phyloP scores from a whole-genome alignment of 2,888 invertebrate species.

The Zele albiditarsus region DNA sequence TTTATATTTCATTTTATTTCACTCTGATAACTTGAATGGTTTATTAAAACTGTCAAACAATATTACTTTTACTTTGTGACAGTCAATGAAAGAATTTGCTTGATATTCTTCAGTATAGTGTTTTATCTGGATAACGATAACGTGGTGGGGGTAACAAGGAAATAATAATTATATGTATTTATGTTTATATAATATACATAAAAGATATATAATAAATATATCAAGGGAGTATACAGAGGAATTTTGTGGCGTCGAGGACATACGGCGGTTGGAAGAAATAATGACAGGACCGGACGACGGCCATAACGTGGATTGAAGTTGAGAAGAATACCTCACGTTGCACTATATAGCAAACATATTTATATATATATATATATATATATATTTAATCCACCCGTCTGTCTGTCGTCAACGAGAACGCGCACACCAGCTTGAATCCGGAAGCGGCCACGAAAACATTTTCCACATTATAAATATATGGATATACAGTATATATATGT shows the following conservation, averaged over 20 bases:
- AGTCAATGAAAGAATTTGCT: no score
- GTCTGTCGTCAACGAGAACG: slow-evolving; percentile 29
- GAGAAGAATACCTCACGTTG: not conserved
- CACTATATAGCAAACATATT: not conserved
- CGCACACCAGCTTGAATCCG: slow-evolving; percentile 40
- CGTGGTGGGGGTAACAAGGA: no score
- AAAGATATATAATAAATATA: slow-evolving; percentile 1
- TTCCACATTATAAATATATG: slow-evolving; percentile 28
- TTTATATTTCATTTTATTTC: not conserved
- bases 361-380: not conserved
- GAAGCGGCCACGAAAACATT: slow-evolving; percentile 43
- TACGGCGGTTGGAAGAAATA: slow-evolving; percentile 69
- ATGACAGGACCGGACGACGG: slow-evolving; percentile 61
- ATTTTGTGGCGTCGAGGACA: slow-evolving; percentile 55
- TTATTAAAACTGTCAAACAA: slow-evolving; percentile 45
- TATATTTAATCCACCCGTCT: slow-evolving; percentile 18
- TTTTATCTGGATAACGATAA: no score
- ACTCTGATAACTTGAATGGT: no score
- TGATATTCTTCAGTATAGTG: no score
- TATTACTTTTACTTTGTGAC: slow-evolving; percentile 58
- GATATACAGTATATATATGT: not conserved
- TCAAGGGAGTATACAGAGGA: slow-evolving; percentile 17
- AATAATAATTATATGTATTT: no score
- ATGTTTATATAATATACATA: no score
- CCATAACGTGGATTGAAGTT: not conserved